phyloP scores from a whole-genome alignment of 2,797 vertebrate genomes.

The Micropoecilia bifurca region DNA sequence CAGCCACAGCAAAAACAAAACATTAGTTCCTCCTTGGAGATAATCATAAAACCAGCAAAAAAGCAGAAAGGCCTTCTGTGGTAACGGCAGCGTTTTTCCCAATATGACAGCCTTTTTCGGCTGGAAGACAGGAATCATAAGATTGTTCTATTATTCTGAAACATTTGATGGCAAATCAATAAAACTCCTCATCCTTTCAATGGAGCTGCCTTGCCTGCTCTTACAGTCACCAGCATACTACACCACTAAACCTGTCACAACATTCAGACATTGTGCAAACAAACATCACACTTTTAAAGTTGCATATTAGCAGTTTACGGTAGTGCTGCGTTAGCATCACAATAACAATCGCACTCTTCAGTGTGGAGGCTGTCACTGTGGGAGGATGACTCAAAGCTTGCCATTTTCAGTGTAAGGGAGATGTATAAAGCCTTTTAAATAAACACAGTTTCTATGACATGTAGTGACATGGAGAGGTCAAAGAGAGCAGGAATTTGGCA shows the following conservation, averaged over 20 bases:
- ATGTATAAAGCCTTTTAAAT: background rate
- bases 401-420: background rate
- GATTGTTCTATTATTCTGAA: constrained; percentile 27
- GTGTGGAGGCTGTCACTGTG: background rate
- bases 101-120: constrained; percentile 24
- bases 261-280: background rate
- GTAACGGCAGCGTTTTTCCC: constrained; percentile 8
- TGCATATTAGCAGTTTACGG: background rate
- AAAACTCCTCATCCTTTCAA: constrained; percentile 60
- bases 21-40: background rate
- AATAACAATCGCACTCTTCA: background rate
- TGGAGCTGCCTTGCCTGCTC: constrained; percentile 29
- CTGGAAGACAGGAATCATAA: constrained; percentile 12
- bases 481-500: background rate
- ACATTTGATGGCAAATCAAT: constrained; percentile 62
- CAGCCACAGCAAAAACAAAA: constrained; percentile 18
- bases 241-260: background rate
- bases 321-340: background rate
- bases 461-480: background rate
- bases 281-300: background rate
- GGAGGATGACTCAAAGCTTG: background rate
- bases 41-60: constrained; percentile 19
- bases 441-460: background rate
- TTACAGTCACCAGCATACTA: background rate
- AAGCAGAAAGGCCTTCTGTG: background rate